phyloP scores from a whole-genome alignment of 2,888 invertebrate genomes.

The Plutella xylostella region DNA sequence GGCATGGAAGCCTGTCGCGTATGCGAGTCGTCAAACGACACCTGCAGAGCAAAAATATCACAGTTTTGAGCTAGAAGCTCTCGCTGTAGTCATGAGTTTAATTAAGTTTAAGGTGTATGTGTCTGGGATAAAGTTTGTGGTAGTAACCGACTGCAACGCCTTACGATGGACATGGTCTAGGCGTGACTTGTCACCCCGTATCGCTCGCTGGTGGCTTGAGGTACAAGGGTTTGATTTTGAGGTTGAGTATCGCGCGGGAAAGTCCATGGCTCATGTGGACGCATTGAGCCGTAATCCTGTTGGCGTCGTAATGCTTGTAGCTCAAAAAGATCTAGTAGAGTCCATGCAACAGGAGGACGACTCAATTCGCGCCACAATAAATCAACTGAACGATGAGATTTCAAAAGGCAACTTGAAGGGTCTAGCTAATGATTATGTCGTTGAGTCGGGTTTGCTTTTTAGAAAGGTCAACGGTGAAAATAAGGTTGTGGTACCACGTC shows the following conservation, averaged over 20 bases:
- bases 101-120: constrained; percentile 8
- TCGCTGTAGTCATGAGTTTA: constrained; percentile 5
- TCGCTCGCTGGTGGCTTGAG: constrained; percentile 8
- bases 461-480: too few relatives aligned
- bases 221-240: constrained; percentile 5
- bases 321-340: constrained; percentile 9
- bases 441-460: too few relatives aligned
- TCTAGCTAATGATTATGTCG: too few relatives aligned
- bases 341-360: constrained; percentile 9
- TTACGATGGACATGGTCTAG: constrained; percentile 7
- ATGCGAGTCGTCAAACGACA: constrained; percentile 15
- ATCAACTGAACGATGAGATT: too few relatives aligned
- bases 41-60: constrained; percentile 10
- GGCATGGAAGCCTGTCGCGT: constrained; percentile 11
- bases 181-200: constrained; percentile 8
- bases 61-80: constrained; percentile 13
- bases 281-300: too few relatives aligned
- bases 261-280: too few relatives aligned
- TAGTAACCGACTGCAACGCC: constrained; percentile 10
- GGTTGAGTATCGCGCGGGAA: not conserved
- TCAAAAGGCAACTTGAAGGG: too few relatives aligned
- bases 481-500: too few relatives aligned
- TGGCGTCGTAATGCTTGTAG: not conserved
- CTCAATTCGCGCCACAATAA: constrained; percentile 6
- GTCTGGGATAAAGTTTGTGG: constrained; percentile 5